Evolutionary conservation across 2,888 invertebrate genomes (phyloP).

Genomic region (Bellardia bayeri): DNA sequence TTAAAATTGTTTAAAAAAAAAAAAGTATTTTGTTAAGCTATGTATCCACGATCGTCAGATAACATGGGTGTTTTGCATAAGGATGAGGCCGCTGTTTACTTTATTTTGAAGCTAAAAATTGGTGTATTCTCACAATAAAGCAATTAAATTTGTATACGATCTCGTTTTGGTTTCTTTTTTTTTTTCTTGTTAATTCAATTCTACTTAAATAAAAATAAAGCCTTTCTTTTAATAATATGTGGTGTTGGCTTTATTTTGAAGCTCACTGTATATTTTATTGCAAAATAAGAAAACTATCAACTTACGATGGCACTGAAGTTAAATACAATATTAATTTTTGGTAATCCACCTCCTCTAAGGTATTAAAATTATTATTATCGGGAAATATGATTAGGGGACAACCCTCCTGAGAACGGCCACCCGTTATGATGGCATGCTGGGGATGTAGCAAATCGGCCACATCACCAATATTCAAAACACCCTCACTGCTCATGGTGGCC

Average conservation of each 20-base stretch:
- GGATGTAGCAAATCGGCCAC: conserved; percentile 94
- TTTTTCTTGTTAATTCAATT: no score
- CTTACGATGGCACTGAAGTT: conserved; percentile 98
- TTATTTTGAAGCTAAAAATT: no score
- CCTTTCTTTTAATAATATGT: no score
- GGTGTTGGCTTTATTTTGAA: no score
- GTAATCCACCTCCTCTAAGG: conserved; percentile 94
- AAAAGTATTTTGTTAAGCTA: background rate
- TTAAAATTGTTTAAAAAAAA: background rate
- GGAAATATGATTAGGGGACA: conserved; percentile 97
- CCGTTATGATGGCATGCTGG: conserved; percentile 95
- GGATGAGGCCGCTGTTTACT: no score
- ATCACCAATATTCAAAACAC: conserved; percentile 85
- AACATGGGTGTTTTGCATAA: no score
- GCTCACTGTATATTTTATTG: no score
- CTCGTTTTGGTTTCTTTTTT: no score
- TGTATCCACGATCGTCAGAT: no score
- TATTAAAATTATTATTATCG: conserved; percentile 94
- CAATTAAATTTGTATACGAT: no score
- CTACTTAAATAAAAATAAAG: no score
- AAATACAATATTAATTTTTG: conserved; percentile 96
- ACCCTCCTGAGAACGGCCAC: conserved; percentile 96
- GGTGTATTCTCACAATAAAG: no score
- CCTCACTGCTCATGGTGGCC: conserved; percentile 81
- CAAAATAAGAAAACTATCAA: conserved; percentile 8